A percentile compares a stretch with the other conserved stretches of the same genome.
Conservation (phyloP, 2,888 invertebrate species). For the Uloborus plumipes region DNA sequence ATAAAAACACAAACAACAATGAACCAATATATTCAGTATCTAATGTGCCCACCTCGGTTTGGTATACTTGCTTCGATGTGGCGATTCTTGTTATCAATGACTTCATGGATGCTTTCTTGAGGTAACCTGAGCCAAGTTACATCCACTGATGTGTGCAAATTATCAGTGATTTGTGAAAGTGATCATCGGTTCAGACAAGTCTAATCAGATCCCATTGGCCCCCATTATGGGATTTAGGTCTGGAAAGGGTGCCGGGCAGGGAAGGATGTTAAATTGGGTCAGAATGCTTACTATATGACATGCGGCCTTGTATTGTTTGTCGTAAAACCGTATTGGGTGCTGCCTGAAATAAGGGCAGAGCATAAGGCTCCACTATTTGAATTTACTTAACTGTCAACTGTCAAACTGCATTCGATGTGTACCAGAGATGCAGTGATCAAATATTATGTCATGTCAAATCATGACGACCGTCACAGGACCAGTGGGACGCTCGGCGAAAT, state of each 20-base stretch:
- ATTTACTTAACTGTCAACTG: not conserved
- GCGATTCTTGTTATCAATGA: not conserved
- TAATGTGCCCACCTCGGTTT: not conserved
- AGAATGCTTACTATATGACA: not conserved
- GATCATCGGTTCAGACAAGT: not conserved
- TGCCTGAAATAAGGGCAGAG: not conserved
- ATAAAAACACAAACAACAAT: not conserved
- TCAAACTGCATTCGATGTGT: not conserved
- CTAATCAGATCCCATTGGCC: not conserved
- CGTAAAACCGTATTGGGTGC: not conserved
- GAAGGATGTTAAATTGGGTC: slow-evolving; percentile 2
- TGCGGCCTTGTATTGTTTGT: not conserved
- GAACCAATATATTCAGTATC: slow-evolving; percentile 4
- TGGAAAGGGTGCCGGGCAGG: not conserved
- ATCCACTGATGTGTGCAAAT: not conserved
- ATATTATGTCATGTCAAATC: not conserved
- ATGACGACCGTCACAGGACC: not conserved
- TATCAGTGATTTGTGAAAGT: not conserved
- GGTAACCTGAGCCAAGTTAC: not conserved
- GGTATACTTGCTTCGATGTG: not conserved
- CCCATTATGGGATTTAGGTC: not conserved
- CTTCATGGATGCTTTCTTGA: slow-evolving; percentile 2
- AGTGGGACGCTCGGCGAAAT: not conserved
- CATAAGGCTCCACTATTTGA: not conserved
- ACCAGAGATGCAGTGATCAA: not conserved